Conservation (phyloP, 2,888 invertebrate species). For the Matsumyia berberina region DNA sequence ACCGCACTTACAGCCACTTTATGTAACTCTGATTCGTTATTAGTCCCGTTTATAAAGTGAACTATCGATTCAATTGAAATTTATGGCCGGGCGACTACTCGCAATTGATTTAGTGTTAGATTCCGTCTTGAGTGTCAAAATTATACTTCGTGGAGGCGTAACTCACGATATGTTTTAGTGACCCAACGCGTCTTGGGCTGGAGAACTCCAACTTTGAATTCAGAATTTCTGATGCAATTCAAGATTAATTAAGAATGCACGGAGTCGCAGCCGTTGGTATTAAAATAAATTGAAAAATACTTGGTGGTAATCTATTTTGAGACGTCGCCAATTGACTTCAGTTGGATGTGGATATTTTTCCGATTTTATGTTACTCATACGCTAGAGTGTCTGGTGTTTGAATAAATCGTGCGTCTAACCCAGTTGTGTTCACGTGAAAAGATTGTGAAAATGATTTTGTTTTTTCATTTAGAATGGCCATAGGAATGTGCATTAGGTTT, state of each 20-base stretch:
- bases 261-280: conserved; percentile 44
- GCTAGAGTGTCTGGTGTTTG: conserved; percentile 29
- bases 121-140: conserved; percentile 45
- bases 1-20: conserved; percentile 12
- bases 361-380: conserved; percentile 46
- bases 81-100: conserved; percentile 58
- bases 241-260: conserved; percentile 64
- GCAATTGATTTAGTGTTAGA: conserved; percentile 58
- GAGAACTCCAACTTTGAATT: conserved; percentile 12
- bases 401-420: conserved; percentile 40
- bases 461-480: conserved; percentile 46
- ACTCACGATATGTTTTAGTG: conserved; percentile 22
- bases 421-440: conserved; percentile 41
- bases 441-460: conserved; percentile 28
- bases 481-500: conserved; percentile 41
- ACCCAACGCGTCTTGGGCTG: too few species aligned
- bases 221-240: conserved; percentile 54
- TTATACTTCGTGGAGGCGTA: conserved; percentile 16
- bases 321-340: conserved; percentile 25
- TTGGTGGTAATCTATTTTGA: conserved; percentile 63
- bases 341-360: conserved; percentile 34
- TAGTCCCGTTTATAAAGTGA: conserved; percentile 18
- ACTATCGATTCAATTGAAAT: conserved; percentile 64
- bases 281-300: conserved; percentile 64
- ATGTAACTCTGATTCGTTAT: conserved; percentile 47